phyloP scores from a whole-genome alignment of 2,888 invertebrate genomes.

The Anodontia alba region DNA sequence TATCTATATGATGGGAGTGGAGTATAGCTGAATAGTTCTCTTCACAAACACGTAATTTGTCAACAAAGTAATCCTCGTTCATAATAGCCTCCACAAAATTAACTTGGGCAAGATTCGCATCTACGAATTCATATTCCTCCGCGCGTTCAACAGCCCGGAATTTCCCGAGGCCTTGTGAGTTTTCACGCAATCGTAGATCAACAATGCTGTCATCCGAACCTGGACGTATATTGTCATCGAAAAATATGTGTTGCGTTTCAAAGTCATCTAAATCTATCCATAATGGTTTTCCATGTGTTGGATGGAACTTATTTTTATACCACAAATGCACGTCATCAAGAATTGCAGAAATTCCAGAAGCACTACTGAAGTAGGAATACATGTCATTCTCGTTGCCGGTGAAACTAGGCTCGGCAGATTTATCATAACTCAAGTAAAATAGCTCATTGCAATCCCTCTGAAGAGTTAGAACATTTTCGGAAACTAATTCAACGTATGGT shows the following conservation, averaged over 20 bases:
- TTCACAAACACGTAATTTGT: constrained; percentile 50
- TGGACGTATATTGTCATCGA: constrained; percentile 61
- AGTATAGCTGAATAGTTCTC: constrained; percentile 32
- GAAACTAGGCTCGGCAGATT: background rate
- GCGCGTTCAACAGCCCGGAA: constrained; percentile 37
- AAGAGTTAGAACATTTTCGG: constrained; percentile 14
- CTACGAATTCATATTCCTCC: constrained; percentile 49
- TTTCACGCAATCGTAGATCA: constrained; percentile 45
- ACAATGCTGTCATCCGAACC: constrained; percentile 55
- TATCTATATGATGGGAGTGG: constrained; percentile 4
- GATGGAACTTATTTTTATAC: constrained; percentile 49
- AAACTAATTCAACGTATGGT: constrained; percentile 17
- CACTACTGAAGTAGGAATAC: constrained; percentile 38
- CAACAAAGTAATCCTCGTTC: constrained; percentile 55
- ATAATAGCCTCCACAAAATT: constrained; percentile 53
- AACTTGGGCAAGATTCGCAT: constrained; percentile 56
- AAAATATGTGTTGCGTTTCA: constrained; percentile 55
- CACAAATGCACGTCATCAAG: constrained; percentile 46
- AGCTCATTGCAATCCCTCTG: constrained; percentile 14
- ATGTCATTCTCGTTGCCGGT: constrained; percentile 49
- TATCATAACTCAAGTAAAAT: constrained; percentile 19
- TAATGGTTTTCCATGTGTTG: constrained; percentile 51
- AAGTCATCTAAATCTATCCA: constrained; percentile 48
- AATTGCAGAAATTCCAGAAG: constrained; percentile 44
- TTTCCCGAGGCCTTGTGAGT: background rate